These are phyloP conservation scores for Lichenostomus cassidix DNA, from an alignment of 2,113 vertebrate genomes.

Conservation along the genomic window DNA sequence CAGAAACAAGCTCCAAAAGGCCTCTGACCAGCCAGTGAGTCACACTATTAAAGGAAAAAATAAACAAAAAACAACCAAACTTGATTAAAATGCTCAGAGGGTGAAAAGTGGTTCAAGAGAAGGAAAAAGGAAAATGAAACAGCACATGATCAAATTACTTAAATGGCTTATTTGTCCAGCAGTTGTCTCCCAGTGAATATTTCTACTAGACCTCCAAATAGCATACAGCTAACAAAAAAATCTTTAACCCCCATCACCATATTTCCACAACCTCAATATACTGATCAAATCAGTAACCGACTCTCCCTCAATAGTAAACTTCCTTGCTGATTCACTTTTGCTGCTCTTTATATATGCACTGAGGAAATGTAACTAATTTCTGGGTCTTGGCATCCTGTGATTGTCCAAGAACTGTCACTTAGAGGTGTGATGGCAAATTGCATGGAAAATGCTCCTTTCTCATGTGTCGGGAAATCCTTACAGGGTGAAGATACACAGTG, in stretches of 20 bases:
- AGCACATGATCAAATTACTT: background rate
- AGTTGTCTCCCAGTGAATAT: background rate
- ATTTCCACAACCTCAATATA: background rate
- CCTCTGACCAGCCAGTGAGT: background rate
- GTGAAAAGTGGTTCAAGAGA: background rate
- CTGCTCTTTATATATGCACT: background rate
- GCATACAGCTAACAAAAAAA: accelerated
- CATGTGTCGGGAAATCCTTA: background rate
- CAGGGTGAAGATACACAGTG: background rate
- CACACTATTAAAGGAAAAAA: background rate
- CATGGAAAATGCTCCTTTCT: background rate
- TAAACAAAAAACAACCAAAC: background rate
- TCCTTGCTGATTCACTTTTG: background rate
- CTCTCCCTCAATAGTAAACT: background rate
- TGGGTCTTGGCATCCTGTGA: background rate
- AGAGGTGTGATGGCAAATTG: background rate
- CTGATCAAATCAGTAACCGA: background rate
- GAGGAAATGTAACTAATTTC: background rate
- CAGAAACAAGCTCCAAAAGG: background rate
- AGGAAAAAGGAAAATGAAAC: background rate
- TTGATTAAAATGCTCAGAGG: background rate
- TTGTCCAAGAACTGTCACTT: background rate
- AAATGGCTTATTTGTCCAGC: background rate
- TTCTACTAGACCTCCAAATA: background rate
- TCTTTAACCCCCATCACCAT: background rate